Evolutionary conservation across 2,888 invertebrate genomes (phyloP).

Genomic region (Pyrochroa serraticornis): DNA sequence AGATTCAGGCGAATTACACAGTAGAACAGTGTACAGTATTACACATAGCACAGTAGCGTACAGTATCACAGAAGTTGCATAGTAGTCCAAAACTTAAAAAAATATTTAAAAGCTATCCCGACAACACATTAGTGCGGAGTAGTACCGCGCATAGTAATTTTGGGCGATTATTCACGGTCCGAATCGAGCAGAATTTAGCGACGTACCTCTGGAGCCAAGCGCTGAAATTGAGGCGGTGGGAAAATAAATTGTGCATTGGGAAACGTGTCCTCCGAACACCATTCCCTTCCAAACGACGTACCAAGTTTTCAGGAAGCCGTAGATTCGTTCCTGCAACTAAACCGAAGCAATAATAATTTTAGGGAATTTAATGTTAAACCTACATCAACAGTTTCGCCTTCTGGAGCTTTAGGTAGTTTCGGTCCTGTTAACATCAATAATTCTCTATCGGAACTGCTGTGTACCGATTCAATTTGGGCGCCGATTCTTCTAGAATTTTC

Average conservation of each 20-base stretch:
- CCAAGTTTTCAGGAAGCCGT: slow-evolving; percentile 56
- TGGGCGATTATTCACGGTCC: too few relatives aligned
- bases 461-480: slow-evolving; percentile 59
- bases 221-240: slow-evolving; percentile 64
- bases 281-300: slow-evolving; percentile 63
- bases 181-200: neutral
- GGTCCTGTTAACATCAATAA: slow-evolving; percentile 29
- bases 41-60: too few relatives aligned
- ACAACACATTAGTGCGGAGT: too few relatives aligned
- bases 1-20: too few relatives aligned
- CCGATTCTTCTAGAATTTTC: slow-evolving; percentile 57
- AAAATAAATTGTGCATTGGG: slow-evolving; percentile 66
- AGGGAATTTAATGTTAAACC: slow-evolving; percentile 18
- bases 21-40: too few relatives aligned
- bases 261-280: slow-evolving; percentile 63
- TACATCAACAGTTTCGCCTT: slow-evolving; percentile 45
- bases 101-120: too few relatives aligned
- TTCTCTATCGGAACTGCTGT: slow-evolving; percentile 60
- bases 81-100: too few relatives aligned
- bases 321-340: slow-evolving; percentile 53
- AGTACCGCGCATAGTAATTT: too few relatives aligned
- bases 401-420: slow-evolving; percentile 33
- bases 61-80: too few relatives aligned
- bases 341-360: neutral
- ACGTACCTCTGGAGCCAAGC: slow-evolving; percentile 60